phyloP scores from a whole-genome alignment of 2,113 vertebrate genomes.

The human (Homo sapiens) region DNA sequence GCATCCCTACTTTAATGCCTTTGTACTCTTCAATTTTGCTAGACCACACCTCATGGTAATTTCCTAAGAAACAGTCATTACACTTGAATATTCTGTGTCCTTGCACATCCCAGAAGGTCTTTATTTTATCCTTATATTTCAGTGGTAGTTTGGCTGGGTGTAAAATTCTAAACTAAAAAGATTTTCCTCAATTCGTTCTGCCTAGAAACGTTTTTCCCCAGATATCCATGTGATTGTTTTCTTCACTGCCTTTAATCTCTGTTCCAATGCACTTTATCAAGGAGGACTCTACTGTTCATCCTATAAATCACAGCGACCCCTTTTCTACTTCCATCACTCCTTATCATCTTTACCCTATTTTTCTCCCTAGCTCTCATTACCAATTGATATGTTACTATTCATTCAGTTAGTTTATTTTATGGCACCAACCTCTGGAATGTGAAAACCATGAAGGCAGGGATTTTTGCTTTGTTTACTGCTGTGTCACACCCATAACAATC shows the following conservation, averaged over 20 bases:
- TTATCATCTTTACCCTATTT: not conserved
- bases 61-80: not conserved
- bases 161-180: not conserved
- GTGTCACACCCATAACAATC: not conserved
- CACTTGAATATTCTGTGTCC: no score
- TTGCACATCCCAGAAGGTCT: not conserved
- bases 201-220: not conserved
- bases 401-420: not conserved
- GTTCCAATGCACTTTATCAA: not conserved
- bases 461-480: not conserved
- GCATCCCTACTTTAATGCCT: not conserved
- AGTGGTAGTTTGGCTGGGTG: not conserved
- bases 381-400: not conserved
- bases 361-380: not conserved
- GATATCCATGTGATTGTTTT: not conserved
- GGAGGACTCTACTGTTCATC: not conserved
- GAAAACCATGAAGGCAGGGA: not conserved
- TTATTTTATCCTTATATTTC: not conserved
- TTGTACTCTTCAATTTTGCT: not conserved
- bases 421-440: not conserved
- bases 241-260: not conserved
- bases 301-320: not conserved
- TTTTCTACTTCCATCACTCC: not conserved
- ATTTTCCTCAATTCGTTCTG: not conserved
- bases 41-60: not conserved